A percentile compares a stretch with the other conserved stretches of the same genome.
Evolutionary conservation across 2,888 invertebrate genomes (phyloP).

Genomic region (Pelosia muscerda): DNA sequence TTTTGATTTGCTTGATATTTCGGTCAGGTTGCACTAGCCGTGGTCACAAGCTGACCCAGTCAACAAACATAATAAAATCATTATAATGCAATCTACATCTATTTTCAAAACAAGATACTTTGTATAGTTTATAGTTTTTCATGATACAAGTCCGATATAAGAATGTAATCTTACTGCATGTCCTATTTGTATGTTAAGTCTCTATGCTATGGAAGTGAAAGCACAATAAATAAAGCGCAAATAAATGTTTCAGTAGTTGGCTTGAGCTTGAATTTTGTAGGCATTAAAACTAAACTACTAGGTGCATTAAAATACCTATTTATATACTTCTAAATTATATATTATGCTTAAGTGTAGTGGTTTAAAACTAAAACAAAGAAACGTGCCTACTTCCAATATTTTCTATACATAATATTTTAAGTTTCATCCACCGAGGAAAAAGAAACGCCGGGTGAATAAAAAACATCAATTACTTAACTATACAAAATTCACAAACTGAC

Average conservation of each 20-base stretch:
- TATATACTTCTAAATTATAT: too few species aligned
- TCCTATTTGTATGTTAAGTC: not conserved
- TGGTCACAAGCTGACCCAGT: too few species aligned
- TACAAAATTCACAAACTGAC: not conserved
- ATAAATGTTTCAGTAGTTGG: constrained; percentile 11
- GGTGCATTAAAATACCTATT: not conserved
- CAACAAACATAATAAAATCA: not conserved
- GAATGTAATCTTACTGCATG: not conserved
- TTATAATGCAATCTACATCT: not conserved
- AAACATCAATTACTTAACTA: not conserved
- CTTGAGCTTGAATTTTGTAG: constrained; percentile 1
- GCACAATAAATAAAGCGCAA: not conserved
- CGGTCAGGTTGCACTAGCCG: too few species aligned
- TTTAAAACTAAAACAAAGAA: not conserved
- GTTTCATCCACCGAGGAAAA: not conserved
- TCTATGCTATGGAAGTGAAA: not conserved
- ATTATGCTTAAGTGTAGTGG: not conserved
- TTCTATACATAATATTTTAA: constrained; percentile 1
- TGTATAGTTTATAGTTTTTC: not conserved
- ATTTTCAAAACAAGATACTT: not conserved
- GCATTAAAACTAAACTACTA: constrained; percentile 4
- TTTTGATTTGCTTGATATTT: too few species aligned
- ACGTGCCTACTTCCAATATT: constrained; percentile 1
- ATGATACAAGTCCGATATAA: not conserved
- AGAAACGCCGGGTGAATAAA: too few species aligned